Percentiles rank a stretch among this genome's conserved stretches.
Evolutionary conservation across 2,797 vertebrate genomes (phyloP).

Genomic region (Myioborus melanocephalus): DNA sequence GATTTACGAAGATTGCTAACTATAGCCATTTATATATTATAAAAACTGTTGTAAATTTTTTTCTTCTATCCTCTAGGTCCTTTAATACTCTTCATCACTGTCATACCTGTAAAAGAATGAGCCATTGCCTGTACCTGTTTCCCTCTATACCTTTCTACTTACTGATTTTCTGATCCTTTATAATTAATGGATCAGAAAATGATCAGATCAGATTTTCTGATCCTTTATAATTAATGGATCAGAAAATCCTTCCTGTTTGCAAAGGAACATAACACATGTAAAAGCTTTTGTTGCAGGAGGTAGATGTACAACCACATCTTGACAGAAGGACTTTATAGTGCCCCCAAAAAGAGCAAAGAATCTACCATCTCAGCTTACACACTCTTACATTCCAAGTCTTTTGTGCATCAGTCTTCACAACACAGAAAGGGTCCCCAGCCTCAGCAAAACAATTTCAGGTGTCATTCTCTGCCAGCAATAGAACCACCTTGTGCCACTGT

Average conservation of each 20-base stretch:
- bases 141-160: background rate
- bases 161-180: background rate
- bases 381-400: background rate
- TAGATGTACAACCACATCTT: background rate
- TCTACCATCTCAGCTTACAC: background rate
- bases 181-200: background rate
- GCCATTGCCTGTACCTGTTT: background rate
- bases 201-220: background rate
- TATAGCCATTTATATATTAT: background rate
- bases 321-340: background rate
- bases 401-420: background rate
- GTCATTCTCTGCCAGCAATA: background rate
- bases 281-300: background rate
- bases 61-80: background rate
- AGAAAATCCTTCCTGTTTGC: background rate
- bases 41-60: background rate
- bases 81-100: background rate
- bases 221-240: background rate
- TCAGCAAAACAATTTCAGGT: background rate
- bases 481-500: background rate
- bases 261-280: background rate
- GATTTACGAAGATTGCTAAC: background rate
- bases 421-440: background rate
- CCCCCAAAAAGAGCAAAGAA: background rate
- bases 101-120: background rate